Conservation (phyloP, 2,888 invertebrate genomes). For the Thecocarcelia acutangulata region DNA sequence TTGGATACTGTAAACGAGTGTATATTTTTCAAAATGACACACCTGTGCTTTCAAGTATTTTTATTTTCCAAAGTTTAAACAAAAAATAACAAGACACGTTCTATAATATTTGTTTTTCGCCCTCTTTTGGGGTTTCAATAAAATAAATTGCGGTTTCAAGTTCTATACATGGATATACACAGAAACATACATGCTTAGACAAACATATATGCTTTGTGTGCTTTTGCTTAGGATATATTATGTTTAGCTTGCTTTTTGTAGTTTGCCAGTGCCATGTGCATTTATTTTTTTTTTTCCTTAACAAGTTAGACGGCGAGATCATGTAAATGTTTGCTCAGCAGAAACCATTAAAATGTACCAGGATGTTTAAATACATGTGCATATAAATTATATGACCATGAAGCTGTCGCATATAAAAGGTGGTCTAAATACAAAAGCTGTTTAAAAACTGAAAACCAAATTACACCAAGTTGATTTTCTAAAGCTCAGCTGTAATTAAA, state of each 20-base stretch:
- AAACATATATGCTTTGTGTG: background rate
- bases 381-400: background rate
- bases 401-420: no score
- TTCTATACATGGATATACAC: background rate
- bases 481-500: no score
- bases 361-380: background rate
- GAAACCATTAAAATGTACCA: constrained; percentile 34
- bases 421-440: no score
- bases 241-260: background rate
- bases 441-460: no score
- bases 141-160: constrained; percentile 49
- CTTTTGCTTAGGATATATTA: background rate
- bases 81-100: background rate
- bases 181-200: no score
- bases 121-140: constrained; percentile 4
- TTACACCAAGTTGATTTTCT: no score
- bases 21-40: background rate
- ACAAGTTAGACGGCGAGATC: background rate
- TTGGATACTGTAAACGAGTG: no score
- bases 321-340: background rate
- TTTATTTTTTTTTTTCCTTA: background rate
- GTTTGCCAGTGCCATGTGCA: constrained; percentile 9
- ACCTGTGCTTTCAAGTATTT: constrained; percentile 13
- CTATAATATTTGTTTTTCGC: constrained; percentile 1
- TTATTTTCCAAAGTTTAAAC: constrained; percentile 12